Evolutionary conservation across 2,797 vertebrate species (phyloP).

Genomic region (Rhinella marina): DNA sequence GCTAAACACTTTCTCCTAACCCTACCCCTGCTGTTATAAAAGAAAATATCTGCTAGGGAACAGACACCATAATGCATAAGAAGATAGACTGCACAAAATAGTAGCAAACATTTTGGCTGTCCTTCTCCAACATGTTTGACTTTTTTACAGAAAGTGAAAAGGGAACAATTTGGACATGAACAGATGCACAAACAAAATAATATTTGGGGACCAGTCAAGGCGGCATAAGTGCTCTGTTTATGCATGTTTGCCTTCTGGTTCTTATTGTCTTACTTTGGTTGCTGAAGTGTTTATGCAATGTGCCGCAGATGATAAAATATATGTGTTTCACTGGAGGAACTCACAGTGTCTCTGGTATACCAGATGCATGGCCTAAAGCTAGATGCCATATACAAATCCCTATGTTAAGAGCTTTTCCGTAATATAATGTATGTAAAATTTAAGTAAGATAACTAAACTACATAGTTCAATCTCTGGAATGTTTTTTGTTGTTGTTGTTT

Average conservation of each 20-base stretch:
- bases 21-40: background rate
- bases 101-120: background rate
- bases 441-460: conserved; percentile 10
- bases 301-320: conserved; percentile 33
- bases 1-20: too few species aligned
- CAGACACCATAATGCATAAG: background rate
- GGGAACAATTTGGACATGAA: conserved; percentile 13
- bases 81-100: background rate
- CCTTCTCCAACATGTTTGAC: conserved; percentile 3
- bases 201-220: conserved; percentile 39
- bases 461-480: background rate
- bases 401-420: conserved; percentile 8
- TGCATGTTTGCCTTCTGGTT: conserved; percentile 34
- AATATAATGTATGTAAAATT: conserved; percentile 15
- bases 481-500: background rate
- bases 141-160: conserved; percentile 10
- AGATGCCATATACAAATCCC: conserved; percentile 6
- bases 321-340: conserved; percentile 16
- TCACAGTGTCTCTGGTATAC: conserved; percentile 22
- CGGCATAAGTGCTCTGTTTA: conserved; percentile 35
- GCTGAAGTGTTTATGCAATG: conserved; percentile 24
- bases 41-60: background rate
- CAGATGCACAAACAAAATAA: conserved; percentile 36
- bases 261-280: conserved; percentile 34
- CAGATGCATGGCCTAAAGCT: conserved; percentile 37